These are phyloP conservation scores for Microctenopoma stevenorrisi DNA, from an alignment of 2,797 vertebrate genomes.

Conservation along the genomic window DNA sequence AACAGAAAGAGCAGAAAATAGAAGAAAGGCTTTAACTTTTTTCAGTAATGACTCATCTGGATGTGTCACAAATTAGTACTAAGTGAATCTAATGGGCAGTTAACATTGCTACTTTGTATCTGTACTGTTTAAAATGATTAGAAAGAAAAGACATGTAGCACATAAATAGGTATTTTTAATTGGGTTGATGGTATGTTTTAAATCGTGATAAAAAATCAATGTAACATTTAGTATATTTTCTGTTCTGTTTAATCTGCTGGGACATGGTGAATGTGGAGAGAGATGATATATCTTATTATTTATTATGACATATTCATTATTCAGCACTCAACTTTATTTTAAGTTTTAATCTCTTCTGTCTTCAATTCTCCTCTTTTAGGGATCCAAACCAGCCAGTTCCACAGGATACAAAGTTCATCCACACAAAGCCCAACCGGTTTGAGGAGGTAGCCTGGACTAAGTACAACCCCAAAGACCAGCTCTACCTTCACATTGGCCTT, in stretches of 20 bases:
- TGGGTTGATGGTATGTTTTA: background rate
- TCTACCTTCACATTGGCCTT: slow-evolving; percentile 95
- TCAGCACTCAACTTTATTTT: background rate
- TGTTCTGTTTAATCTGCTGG: background rate
- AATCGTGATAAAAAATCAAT: background rate
- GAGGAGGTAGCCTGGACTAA: slow-evolving; percentile 98
- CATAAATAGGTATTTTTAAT: slow-evolving; percentile 6
- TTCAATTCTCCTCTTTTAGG: slow-evolving; percentile 68
- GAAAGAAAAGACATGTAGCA: slow-evolving; percentile 1
- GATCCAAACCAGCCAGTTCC: slow-evolving; percentile 97
- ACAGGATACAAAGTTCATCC: slow-evolving; percentile 98
- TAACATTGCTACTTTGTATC: slow-evolving; percentile 1
- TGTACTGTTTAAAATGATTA: slow-evolving; percentile 3
- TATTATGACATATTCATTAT: background rate
- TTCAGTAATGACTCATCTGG: slow-evolving; percentile 13
- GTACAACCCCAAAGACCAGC: slow-evolving; percentile 97
- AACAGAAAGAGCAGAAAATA: slow-evolving; percentile 6
- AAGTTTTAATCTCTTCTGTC: background rate
- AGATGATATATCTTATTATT: background rate
- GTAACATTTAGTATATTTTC: background rate
- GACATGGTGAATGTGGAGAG: background rate
- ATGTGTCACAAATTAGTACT: slow-evolving; percentile 18
- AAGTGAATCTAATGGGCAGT: slow-evolving; percentile 40
- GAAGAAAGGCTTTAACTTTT: slow-evolving; percentile 12
- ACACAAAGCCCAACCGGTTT: slow-evolving; percentile 97